These are phyloP conservation scores for Rhinogobio ventralis DNA, from an alignment of 2,797 vertebrate species.

Conservation along the genomic window DNA sequence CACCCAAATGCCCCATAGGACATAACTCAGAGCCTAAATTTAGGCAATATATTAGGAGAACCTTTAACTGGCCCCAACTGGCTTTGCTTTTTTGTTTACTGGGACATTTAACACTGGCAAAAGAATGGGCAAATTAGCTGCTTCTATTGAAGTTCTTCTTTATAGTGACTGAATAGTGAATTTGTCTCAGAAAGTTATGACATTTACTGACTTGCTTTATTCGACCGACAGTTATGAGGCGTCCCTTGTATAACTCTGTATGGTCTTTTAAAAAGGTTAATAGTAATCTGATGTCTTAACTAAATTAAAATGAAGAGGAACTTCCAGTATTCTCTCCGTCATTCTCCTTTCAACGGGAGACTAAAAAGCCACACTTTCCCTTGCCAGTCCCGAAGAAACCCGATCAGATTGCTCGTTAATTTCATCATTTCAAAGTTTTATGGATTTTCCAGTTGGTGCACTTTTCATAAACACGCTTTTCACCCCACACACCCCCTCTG, in stretches of 20 bases:
- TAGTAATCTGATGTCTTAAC: constrained; percentile 40
- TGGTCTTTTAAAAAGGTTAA: constrained; percentile 46
- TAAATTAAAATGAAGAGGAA: constrained; percentile 35
- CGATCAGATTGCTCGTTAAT: constrained; percentile 87
- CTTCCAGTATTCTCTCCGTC: constrained; percentile 43
- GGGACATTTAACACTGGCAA: constrained; percentile 10
- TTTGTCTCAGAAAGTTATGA: constrained; percentile 23
- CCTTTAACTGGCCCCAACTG: constrained; percentile 61
- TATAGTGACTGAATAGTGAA: background rate
- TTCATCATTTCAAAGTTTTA: constrained; percentile 93
- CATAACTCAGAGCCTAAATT: constrained; percentile 84
- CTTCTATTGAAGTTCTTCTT: background rate
- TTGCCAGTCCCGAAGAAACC: constrained; percentile 60
- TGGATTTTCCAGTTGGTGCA: constrained; percentile 93
- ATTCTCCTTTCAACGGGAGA: constrained; percentile 32
- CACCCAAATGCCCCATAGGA: constrained; percentile 76
- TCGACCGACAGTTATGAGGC: constrained; percentile 8
- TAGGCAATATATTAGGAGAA: constrained; percentile 81
- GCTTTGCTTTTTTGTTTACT: constrained; percentile 76
- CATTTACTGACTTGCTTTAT: constrained; percentile 14
- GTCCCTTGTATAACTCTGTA: constrained; percentile 16
- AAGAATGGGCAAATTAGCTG: background rate
- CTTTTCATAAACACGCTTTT: constrained; percentile 97
- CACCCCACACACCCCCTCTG: constrained; percentile 66
- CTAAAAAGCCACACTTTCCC: constrained; percentile 53